A percentile compares a stretch with the other conserved stretches of the same genome.
These are phyloP conservation scores for Anolis carolinensis DNA, from an alignment of 2,113 vertebrate species.

Conservation along the genomic window DNA sequence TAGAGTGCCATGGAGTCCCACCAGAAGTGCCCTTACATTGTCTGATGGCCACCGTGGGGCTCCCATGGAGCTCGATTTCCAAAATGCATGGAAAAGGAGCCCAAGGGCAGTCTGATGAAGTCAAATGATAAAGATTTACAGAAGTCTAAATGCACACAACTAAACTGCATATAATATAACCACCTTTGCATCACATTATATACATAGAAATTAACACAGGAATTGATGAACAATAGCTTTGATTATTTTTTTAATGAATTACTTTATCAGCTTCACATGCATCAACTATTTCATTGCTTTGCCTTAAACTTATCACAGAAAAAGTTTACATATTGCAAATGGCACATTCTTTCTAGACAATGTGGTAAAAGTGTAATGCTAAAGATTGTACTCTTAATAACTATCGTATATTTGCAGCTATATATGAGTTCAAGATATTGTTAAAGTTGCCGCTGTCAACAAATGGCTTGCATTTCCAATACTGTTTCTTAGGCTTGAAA, in stretches of 20 bases:
- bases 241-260: constrained; percentile 54
- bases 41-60: no score
- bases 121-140: background rate
- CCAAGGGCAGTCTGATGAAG: no score
- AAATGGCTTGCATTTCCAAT: constrained; percentile 48
- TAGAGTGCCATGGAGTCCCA: no score
- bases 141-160: background rate
- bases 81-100: no score
- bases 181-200: no score
- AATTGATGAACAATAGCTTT: constrained; percentile 37
- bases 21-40: no score
- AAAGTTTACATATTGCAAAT: constrained; percentile 46
- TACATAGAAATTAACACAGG: constrained; percentile 5
- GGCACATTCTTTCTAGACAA: constrained; percentile 59
- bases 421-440: constrained; percentile 37
- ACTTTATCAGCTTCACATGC: constrained; percentile 53
- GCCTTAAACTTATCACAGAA: constrained; percentile 64
- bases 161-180: background rate
- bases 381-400: constrained; percentile 39
- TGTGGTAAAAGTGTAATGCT: constrained; percentile 54
- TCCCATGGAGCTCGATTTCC: no score
- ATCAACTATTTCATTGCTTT: constrained; percentile 48
- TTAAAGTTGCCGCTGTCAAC: constrained; percentile 46
- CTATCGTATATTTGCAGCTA: constrained; percentile 38
- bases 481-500: constrained; percentile 18